phyloP scores from a whole-genome alignment of 2,113 vertebrate genomes.

The Chinchilla lanigera region DNA sequence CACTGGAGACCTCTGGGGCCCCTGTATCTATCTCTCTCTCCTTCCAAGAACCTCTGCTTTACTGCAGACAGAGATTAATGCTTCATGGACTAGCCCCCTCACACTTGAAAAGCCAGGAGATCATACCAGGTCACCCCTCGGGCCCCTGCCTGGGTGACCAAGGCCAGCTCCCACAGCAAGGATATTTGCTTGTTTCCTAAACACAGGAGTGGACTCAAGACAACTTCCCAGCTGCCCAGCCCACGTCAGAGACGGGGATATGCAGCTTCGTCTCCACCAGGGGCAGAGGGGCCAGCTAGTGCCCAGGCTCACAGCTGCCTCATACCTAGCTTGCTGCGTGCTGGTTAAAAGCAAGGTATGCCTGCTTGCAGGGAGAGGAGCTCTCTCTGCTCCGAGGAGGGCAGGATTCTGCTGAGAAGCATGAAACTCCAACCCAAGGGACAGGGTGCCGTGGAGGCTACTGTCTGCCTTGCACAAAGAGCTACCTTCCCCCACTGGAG shows the following conservation, averaged over 20 bases:
- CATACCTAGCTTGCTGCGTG: accelerated
- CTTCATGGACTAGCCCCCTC: conserved; percentile 66
- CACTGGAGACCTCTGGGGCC: accelerated
- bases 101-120: conserved; percentile 80
- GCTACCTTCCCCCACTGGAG: neutral
- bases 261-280: conserved; percentile 51
- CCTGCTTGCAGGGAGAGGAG: accelerated
- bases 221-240: conserved; percentile 62
- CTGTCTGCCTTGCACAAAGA: accelerated
- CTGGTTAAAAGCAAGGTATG: neutral
- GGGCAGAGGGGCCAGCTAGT: neutral
- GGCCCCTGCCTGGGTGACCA: conserved; percentile 78
- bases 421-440: neutral
- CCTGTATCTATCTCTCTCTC: accelerated
- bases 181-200: conserved; percentile 81
- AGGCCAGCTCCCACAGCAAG: conserved; percentile 80
- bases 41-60: conserved; percentile 70
- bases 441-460: accelerated
- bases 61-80: conserved; percentile 55
- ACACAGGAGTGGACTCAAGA: conserved; percentile 78
- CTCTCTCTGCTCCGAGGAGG: accelerated
- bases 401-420: neutral
- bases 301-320: neutral
- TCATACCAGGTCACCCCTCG: conserved; percentile 73
- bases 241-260: conserved; percentile 69